Evolutionary conservation across 1,140 invertebrate species (phyloP), one percentile per base, ranked within the genome.

Genomic region (Neuroterus valhalla): DNA sequence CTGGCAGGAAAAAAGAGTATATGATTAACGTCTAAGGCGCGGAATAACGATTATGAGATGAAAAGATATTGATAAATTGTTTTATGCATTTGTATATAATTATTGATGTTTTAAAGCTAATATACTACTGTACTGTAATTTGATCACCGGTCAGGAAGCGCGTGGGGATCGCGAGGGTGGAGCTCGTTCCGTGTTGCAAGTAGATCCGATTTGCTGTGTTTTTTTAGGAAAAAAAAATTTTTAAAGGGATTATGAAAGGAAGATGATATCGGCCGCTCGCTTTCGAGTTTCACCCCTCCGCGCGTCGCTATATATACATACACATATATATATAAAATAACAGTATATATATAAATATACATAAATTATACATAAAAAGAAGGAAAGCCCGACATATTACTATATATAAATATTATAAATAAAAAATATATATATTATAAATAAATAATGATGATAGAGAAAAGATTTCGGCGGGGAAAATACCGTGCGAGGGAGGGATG

Each of bases 71-170:
- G 72, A 80, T 19, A 83, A 82, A 84, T 82, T 84, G 84, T 85
- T 86, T 86, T 84, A 85, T 80, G 82, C 80, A 85, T 85, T 86
- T 85, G 85, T 86, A 86, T 86, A 86, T 86, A 86, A 84, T 84
- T 84, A 86, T 85, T 84, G 81, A 85, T 82, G 83, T 86, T 86
- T 85, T 81, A 81, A 85, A 85, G 78, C 80, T 82, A 76, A 80
- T 82, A 79, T 83, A 84, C 75, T 83, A 83, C 83, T 83, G 79
- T 82, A 81, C 68, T 78, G 77, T 84, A 84, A 84, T 84, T 83
- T 81, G 72, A 86, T 82, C 78, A 85, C 78, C 77, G 78, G 81
- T 78, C 78, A 75, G 76, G 79, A 80, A 75, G 31, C 72, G 78
- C 76, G 80, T 77, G 66, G 46, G 66, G 73, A 78, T 68, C 72